Base-by-base conservation (phyloP, 2,113 vertebrate genomes). In the Coreoperca whiteheadi region DNA sequence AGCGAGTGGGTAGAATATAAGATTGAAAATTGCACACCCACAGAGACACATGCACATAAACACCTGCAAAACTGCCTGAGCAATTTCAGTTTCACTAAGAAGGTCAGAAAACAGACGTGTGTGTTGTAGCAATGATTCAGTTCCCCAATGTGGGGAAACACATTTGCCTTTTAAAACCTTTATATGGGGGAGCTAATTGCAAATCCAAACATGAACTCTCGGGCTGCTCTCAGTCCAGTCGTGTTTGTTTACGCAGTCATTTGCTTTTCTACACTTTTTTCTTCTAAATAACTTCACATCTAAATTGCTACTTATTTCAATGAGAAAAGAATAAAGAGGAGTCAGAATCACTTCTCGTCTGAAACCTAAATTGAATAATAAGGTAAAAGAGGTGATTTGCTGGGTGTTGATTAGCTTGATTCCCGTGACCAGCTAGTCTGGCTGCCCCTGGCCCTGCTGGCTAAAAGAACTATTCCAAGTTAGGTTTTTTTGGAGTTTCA, bases 1-100 rank as follows among this genome's bases (percentile, higher is more conserved):
- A 90, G 79, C 46, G 72, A 87, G 93, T 93, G 89, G 90, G 90
- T 41, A 78, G 82, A 67, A 81, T 81, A 60, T 64, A 87, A 77
- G 67, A 77, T 37, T 80, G 69, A 86, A 81, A 80, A 81, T 78
- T 74, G 66, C 79, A 83, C 88, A 65, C 81, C 91, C 80, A 91
- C 91, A 82, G 73, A 89, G 69, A 85, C 68, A 63, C 77, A 79
- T 43, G 64, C 78, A 79, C 76, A 70, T 60, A 73, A 85, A 88
- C 88, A 91, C 83, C 82, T 86, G 91, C 74, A 84, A 80, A 85
- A 65, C 65, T 70, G 76, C 61, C 70, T 61, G 69, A 82, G 61
- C 56, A 51, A 65, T 87, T 90, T 77, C 85, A 79, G 77, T 80
- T 85, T 81, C 60, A 66, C 84, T 74, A 67, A 88, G 82, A 81